These are phyloP conservation scores for Andrena trimmerana DNA, from an alignment of 2,888 invertebrate genomes.

Conservation along the genomic window DNA sequence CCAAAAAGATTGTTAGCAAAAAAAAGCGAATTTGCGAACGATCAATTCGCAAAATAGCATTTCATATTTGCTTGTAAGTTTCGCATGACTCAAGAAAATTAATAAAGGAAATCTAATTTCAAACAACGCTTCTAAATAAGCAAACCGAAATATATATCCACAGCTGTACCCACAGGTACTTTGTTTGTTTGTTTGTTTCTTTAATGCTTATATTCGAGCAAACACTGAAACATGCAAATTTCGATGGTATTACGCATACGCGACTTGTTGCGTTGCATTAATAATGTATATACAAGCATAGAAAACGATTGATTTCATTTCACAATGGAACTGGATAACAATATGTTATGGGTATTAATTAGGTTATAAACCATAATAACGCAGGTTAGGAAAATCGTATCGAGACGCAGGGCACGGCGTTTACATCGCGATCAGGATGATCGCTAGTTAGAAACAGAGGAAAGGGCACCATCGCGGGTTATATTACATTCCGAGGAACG, in stretches of 20 bases:
- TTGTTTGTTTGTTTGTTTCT: constrained; percentile 62
- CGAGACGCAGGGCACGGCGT: not conserved
- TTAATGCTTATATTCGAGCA: constrained; percentile 21
- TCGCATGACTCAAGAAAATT: not conserved
- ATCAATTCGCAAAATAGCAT: not conserved
- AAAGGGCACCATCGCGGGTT: constrained; percentile 28
- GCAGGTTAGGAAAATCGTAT: constrained; percentile 69
- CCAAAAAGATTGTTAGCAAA: not conserved
- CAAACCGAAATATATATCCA: not conserved
- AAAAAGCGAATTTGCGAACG: not conserved
- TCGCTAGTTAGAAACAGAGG: constrained; percentile 46
- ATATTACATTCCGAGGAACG: constrained; percentile 30
- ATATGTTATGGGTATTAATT: constrained; percentile 77
- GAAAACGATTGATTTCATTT: constrained; percentile 47
- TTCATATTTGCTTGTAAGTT: not conserved
- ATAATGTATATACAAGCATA: constrained; percentile 18
- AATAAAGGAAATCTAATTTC: not conserved
- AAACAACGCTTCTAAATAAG: not conserved
- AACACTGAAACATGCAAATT: constrained; percentile 20
- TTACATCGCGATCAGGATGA: constrained; percentile 17
- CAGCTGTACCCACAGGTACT: constrained; percentile 25
- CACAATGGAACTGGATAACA: constrained; percentile 65
- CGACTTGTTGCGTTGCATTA: constrained; percentile 36
- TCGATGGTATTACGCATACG: constrained; percentile 19
- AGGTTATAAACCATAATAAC: constrained; percentile 72